phyloP scores from a whole-genome alignment of 2,113 vertebrate genomes.

The Dromaius novaehollandiae region DNA sequence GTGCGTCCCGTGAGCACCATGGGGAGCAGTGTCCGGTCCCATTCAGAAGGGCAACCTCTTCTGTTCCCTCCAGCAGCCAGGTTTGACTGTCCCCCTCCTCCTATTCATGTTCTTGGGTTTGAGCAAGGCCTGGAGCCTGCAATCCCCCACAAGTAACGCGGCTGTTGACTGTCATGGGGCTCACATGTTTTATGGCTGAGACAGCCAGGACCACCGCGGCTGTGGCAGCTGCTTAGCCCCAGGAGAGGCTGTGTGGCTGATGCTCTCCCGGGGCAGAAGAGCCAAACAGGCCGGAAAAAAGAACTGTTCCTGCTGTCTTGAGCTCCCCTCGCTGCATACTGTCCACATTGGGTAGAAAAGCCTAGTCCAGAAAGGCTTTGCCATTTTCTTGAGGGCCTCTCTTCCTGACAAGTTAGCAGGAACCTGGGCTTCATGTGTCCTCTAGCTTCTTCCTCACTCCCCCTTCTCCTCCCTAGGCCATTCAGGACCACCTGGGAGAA shows the following conservation, averaged over 20 bases:
- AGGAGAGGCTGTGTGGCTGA: background rate
- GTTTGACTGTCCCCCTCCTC: background rate
- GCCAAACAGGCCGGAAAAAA: background rate
- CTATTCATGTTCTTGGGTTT: background rate
- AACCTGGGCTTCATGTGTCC: background rate
- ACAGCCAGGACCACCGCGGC: background rate
- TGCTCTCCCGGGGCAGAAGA: background rate
- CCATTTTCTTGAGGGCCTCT: too few relatives aligned
- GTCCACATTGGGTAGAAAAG: background rate
- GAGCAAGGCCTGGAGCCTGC: background rate
- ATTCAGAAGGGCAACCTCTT: background rate
- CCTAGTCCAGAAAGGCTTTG: background rate
- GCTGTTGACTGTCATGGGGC: background rate
- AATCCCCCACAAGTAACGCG: background rate
- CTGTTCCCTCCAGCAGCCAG: background rate
- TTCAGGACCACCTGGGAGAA: conserved; percentile 95
- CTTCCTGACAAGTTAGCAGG: too few relatives aligned
- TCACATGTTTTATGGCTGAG: background rate
- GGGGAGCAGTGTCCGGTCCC: rapidly evolving
- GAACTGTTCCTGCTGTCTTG: background rate
- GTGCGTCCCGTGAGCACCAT: rapidly evolving
- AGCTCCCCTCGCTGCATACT: too few relatives aligned
- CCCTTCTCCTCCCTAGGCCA: conserved; percentile 79
- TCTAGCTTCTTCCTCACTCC: background rate
- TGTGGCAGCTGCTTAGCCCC: background rate